phyloP scores from a whole-genome alignment of 2,888 invertebrate genomes.

The Sympetrum striolatum region DNA sequence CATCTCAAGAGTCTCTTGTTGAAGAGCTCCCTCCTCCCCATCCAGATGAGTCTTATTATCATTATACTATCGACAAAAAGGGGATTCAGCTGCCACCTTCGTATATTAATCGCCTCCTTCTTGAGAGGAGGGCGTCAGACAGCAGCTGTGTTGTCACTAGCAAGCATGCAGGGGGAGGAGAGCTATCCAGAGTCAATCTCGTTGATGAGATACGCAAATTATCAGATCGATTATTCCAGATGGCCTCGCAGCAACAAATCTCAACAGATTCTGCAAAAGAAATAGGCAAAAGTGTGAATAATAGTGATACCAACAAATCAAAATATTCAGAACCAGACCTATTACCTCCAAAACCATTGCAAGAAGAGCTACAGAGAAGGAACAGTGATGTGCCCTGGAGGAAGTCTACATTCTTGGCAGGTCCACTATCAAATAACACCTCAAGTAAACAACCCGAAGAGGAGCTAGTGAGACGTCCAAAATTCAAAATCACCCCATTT shows the following conservation, averaged over 20 bases:
- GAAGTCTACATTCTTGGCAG: conserved; percentile 1
- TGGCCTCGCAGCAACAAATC: conserved; percentile 47
- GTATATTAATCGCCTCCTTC: neutral
- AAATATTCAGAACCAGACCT: neutral
- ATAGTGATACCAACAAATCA: neutral
- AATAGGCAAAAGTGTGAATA: neutral
- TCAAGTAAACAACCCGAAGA: neutral
- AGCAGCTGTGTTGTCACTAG: conserved; percentile 69
- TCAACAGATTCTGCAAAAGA: neutral
- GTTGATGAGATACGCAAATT: conserved; percentile 85
- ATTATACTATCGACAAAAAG: conserved; percentile 45
- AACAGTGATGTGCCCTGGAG: neutral
- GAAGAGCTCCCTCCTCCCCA: conserved; percentile 57
- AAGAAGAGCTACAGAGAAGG: neutral
- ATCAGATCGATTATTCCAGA: conserved; percentile 73
- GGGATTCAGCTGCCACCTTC: conserved; percentile 8
- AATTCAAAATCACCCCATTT: conserved; percentile 20
- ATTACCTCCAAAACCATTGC: neutral
- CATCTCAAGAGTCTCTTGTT: conserved; percentile 67
- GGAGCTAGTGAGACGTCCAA: neutral
- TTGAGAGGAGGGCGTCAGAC: conserved; percentile 80
- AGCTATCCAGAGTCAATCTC: conserved; percentile 59
- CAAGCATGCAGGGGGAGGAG: conserved; percentile 54
- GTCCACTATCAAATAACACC: neutral
- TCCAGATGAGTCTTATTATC: conserved; percentile 15